Evolutionary conservation across 2,888 invertebrate species (phyloP).

Genomic region (Cheilosia pagana): DNA sequence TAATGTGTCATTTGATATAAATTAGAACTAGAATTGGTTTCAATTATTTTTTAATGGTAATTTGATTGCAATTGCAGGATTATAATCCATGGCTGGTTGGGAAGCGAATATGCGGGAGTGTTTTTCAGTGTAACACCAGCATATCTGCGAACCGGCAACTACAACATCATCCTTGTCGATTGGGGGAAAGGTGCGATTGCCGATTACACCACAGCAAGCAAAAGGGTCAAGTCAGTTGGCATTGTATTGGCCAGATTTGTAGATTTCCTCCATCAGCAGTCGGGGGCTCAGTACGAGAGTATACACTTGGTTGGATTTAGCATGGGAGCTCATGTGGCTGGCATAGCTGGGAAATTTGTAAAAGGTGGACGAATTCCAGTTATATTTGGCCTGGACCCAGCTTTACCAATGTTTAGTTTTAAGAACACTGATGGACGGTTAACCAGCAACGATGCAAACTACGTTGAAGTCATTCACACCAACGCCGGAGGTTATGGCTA

Average conservation of each 20-base stretch:
- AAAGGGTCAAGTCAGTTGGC: constrained; percentile 84
- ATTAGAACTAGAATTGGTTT: neutral
- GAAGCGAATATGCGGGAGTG: constrained; percentile 79
- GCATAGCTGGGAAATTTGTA: constrained; percentile 84
- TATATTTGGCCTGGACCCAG: constrained; percentile 87
- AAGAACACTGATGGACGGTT: constrained; percentile 82
- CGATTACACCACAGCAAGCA: constrained; percentile 81
- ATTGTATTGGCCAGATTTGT: constrained; percentile 86
- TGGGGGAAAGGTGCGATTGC: constrained; percentile 82
- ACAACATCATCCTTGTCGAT: constrained; percentile 81
- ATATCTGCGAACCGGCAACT: constrained; percentile 78
- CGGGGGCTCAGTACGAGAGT: constrained; percentile 79
- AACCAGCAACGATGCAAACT: constrained; percentile 87
- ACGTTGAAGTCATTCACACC: constrained; percentile 90
- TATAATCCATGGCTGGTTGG: constrained; percentile 82
- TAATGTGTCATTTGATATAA: constrained; percentile 4
- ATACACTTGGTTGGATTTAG: constrained; percentile 84
- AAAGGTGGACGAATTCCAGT: constrained; percentile 79
- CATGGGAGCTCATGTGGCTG: constrained; percentile 86
- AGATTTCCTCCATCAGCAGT: constrained; percentile 87
- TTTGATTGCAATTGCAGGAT: constrained; percentile 76
- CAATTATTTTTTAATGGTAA: neutral
- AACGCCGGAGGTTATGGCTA: constrained; percentile 84
- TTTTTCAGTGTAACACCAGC: constrained; percentile 79
- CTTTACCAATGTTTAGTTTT: constrained; percentile 82